Percentiles rank a stretch among this genome's conserved stretches.
phyloP scores from a whole-genome alignment of 2,888 invertebrate genomes.

The Euclidia mi region DNA sequence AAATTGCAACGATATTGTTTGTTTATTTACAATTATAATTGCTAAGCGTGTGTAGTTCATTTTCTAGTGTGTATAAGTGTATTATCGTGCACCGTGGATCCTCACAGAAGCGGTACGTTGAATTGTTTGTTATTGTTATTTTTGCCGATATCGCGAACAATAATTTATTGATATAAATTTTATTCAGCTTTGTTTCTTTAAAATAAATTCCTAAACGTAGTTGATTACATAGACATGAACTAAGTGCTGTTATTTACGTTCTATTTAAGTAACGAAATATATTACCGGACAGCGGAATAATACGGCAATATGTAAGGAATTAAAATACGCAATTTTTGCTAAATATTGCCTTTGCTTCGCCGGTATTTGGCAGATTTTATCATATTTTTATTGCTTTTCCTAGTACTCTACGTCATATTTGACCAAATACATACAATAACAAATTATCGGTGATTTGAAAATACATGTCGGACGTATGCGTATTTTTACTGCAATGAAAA shows the following conservation, averaged over 20 bases:
- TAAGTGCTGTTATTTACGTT: not conserved
- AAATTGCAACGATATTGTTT: slow-evolving; percentile 35
- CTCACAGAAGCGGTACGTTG: slow-evolving; percentile 75
- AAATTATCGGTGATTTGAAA: too few species aligned
- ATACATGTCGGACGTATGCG: too few species aligned
- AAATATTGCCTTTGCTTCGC: not conserved
- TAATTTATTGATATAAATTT: slow-evolving; percentile 8
- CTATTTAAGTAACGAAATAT: not conserved
- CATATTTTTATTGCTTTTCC: too few species aligned
- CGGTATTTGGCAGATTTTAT: not conserved
- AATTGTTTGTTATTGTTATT: slow-evolving; percentile 56
- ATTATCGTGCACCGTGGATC: slow-evolving; percentile 74
- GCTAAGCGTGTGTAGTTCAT: not conserved
- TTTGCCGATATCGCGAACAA: slow-evolving; percentile 28
- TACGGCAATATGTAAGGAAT: not conserved
- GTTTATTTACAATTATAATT: slow-evolving; percentile 14
- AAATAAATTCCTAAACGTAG: not conserved
- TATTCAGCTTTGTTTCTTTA: not conserved
- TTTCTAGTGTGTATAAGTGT: slow-evolving; percentile 11
- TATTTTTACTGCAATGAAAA: too few species aligned
- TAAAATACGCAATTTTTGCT: not conserved
- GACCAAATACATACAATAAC: too few species aligned
- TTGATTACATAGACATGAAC: not conserved
- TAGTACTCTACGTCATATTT: too few species aligned
- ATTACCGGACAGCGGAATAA: not conserved